These are phyloP conservation scores for Arrhamphus sclerolepis DNA, from an alignment of 2,797 vertebrate species.

Conservation along the genomic window DNA sequence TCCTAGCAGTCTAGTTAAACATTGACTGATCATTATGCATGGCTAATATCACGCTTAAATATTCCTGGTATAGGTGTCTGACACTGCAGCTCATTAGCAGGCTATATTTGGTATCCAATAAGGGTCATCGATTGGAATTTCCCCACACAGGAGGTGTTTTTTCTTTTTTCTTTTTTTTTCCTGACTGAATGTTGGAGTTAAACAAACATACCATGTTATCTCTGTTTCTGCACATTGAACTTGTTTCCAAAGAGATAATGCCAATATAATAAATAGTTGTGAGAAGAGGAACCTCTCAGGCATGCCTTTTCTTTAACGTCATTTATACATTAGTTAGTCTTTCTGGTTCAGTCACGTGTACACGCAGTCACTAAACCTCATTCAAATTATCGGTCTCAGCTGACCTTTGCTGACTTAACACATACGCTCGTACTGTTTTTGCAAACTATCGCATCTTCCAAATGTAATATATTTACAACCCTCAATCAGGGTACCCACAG, in stretches of 20 bases:
- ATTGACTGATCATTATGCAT: constrained; percentile 55
- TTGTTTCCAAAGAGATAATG: constrained; percentile 43
- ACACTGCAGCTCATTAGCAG: constrained; percentile 63
- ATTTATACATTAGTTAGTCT: background rate
- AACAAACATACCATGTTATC: constrained; percentile 43
- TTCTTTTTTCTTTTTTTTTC: constrained; percentile 20
- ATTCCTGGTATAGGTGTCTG: constrained; percentile 44
- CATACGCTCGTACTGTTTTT: background rate
- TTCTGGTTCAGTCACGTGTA: background rate
- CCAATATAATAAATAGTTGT: constrained; percentile 28
- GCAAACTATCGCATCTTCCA: background rate
- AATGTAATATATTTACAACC: background rate
- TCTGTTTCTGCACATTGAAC: constrained; percentile 31
- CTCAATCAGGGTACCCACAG: background rate
- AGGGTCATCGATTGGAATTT: constrained; percentile 53
- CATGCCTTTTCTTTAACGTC: background rate
- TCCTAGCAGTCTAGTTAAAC: constrained; percentile 49
- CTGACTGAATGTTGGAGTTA: constrained; percentile 41
- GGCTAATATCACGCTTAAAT: constrained; percentile 44
- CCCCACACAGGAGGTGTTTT: constrained; percentile 25
- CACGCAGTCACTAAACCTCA: background rate
- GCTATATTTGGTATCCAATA: constrained; percentile 60
- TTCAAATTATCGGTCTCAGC: background rate
- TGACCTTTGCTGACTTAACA: constrained; percentile 19
- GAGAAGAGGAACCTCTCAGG: constrained; percentile 1